These are phyloP conservation scores for Leptopilina boulardi DNA, from an alignment of 1,140 invertebrate genomes.

Conservation along the genomic window DNA sequence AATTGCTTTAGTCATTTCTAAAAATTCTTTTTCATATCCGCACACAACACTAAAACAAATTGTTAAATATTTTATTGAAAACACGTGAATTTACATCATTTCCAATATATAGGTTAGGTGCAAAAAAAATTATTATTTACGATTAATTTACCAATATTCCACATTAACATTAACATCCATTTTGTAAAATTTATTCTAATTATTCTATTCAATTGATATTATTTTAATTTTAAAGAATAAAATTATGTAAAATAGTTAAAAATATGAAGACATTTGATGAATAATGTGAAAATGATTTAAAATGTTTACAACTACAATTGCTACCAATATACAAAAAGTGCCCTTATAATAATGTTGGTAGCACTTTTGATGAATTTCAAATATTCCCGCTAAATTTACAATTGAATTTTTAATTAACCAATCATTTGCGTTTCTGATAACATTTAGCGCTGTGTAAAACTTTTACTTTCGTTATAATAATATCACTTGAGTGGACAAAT, in stretches of 20 bases:
- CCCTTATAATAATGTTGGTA: neutral
- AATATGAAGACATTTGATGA: neutral
- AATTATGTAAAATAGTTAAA: too few species aligned
- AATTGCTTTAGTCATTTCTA: constrained; percentile 77
- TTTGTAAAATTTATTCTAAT: constrained; percentile 1
- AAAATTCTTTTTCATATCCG: constrained; percentile 80
- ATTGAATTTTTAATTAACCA: constrained; percentile 12
- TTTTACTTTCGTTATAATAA: neutral
- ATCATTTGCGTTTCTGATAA: constrained; percentile 20
- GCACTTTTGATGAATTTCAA: neutral
- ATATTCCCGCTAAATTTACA: neutral
- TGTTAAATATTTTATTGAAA: neutral
- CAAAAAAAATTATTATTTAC: neutral
- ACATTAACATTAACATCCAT: constrained; percentile 68
- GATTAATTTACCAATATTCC: constrained; percentile 73
- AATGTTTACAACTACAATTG: neutral
- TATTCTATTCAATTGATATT: neutral
- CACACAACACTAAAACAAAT: constrained; percentile 77
- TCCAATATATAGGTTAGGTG: constrained; percentile 28
- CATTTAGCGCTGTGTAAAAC: neutral
- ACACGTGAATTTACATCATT: too few species aligned
- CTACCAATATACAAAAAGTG: neutral
- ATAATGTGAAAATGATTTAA: neutral
- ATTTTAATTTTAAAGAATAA: neutral
- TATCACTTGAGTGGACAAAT: neutral